phyloP scores from a whole-genome alignment of 1,140 invertebrate genomes.

The Brachionus koreanus region DNA sequence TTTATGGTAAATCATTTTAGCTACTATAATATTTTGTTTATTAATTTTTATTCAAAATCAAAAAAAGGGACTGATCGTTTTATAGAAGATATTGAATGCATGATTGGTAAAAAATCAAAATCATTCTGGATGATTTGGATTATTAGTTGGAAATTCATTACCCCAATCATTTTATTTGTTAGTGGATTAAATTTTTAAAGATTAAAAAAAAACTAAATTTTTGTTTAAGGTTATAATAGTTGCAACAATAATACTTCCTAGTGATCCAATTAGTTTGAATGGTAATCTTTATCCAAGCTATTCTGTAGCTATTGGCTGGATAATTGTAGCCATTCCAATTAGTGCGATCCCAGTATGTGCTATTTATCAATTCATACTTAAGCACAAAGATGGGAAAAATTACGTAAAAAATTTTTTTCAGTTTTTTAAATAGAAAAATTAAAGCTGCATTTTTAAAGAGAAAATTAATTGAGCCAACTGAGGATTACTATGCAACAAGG shows the following conservation, averaged over 20 bases:
- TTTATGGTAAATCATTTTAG: slow-evolving; percentile 14
- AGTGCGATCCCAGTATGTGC: slow-evolving; percentile 27
- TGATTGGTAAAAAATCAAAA: slow-evolving; percentile 21
- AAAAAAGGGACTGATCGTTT: slow-evolving; percentile 36
- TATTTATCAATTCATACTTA: slow-evolving; percentile 14
- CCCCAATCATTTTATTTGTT: slow-evolving; percentile 31
- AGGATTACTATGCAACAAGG: slow-evolving; percentile 19
- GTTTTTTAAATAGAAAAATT: background rate
- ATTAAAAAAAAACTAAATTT: background rate
- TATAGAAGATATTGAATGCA: slow-evolving; percentile 32
- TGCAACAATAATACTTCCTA: background rate
- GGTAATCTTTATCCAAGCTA: slow-evolving; percentile 48
- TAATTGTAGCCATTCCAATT: slow-evolving; percentile 35
- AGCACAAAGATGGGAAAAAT: background rate
- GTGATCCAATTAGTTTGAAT: background rate
- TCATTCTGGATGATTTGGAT: slow-evolving; percentile 14
- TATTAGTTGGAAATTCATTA: slow-evolving; percentile 42
- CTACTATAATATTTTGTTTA: background rate
- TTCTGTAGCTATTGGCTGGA: slow-evolving; percentile 28
- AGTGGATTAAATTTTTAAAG: background rate
- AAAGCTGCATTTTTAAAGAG: background rate
- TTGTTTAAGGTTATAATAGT: background rate
- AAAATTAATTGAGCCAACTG: background rate
- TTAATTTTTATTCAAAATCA: background rate
- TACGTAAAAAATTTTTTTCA: background rate